Conservation (phyloP, 2,113 vertebrate genomes). For the Platanista minor region DNA sequence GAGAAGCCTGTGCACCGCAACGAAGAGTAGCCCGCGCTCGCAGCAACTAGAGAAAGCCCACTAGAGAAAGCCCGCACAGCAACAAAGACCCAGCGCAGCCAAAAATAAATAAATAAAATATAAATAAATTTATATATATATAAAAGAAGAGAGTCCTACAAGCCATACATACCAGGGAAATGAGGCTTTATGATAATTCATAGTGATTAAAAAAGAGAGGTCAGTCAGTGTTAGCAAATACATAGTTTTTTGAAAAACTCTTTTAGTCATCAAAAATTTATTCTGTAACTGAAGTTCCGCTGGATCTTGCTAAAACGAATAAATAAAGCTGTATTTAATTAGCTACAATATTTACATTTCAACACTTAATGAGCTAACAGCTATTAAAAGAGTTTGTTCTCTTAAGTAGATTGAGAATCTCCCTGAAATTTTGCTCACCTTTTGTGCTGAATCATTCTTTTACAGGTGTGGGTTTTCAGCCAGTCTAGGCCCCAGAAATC, state of each 20-base stretch:
- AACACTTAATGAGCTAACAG: constrained; percentile 55
- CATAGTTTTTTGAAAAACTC: neutral
- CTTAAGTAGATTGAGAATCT: neutral
- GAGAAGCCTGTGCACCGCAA: no score
- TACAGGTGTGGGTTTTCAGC: neutral
- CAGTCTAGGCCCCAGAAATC: neutral
- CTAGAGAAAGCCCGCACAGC: no score
- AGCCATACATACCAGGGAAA: neutral
- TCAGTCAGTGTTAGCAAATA: neutral
- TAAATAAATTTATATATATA: no score
- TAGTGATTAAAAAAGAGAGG: neutral
- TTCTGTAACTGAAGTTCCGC: constrained; percentile 45
- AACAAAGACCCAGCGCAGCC: no score
- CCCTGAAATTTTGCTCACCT: neutral
- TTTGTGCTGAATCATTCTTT: constrained; percentile 22
- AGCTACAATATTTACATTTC: constrained; percentile 64
- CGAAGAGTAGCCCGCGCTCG: no score
- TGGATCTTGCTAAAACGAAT: constrained; percentile 45
- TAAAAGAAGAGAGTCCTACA: neutral
- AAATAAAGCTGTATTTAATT: constrained; percentile 67
- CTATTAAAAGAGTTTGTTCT: constrained; percentile 56
- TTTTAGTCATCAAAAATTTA: constrained; percentile 65
- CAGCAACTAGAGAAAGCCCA: no score
- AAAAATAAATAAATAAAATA: no score
- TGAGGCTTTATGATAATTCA: neutral